Conservation (phyloP, 2,797 vertebrate genomes). For the Centroberyx gerrardi region DNA sequence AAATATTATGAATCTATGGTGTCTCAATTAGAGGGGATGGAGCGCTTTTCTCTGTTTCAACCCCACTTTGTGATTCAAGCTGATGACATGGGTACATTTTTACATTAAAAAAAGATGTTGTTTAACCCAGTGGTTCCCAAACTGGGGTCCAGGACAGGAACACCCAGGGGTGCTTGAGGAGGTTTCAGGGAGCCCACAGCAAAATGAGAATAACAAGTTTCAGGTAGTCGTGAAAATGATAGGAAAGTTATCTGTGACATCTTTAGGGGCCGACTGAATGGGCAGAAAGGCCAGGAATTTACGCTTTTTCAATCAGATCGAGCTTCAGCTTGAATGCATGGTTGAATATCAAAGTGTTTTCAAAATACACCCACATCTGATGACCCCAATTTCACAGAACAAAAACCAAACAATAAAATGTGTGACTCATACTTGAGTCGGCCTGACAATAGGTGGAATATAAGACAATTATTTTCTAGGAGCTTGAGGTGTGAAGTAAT, state of each 20-base stretch:
- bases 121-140: too few species aligned
- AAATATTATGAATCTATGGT: not conserved
- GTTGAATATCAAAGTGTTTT: constrained; percentile 43
- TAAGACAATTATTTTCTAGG: constrained; percentile 56
- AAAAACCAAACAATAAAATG: constrained; percentile 48
- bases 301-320: constrained; percentile 8
- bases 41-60: constrained; percentile 13
- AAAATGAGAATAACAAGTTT: not conserved
- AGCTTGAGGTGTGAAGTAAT: constrained; percentile 62
- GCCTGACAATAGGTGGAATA: constrained; percentile 48
- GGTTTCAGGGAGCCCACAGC: too few species aligned
- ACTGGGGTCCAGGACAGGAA: too few species aligned
- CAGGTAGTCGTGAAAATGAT: not conserved
- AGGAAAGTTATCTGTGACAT: not conserved
- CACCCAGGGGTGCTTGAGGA: too few species aligned
- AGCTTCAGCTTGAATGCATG: not conserved
- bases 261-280: not conserved
- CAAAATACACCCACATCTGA: constrained; percentile 33
- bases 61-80: not conserved
- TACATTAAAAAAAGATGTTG: not conserved
- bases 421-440: constrained; percentile 56
- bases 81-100: constrained; percentile 12
- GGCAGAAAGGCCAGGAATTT: not conserved
- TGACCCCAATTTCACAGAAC: constrained; percentile 56
- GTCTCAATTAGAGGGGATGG: not conserved